phyloP scores from a whole-genome alignment of 2,797 vertebrate genomes.

The Hybognathus amarus region DNA sequence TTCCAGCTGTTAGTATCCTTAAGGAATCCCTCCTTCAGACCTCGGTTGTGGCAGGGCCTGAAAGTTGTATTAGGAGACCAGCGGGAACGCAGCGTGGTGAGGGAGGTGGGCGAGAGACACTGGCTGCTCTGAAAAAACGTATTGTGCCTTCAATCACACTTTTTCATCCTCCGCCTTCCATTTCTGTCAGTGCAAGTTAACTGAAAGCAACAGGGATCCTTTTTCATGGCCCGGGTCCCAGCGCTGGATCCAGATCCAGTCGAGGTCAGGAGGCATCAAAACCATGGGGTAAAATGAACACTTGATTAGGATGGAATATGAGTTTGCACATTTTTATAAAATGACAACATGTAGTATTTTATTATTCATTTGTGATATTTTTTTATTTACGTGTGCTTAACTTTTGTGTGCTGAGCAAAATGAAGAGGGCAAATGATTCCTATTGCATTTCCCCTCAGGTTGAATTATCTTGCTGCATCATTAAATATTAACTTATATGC shows the following conservation, averaged over 20 bases:
- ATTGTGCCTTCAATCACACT: slow-evolving; percentile 3
- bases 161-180: slow-evolving; percentile 35
- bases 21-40: slow-evolving; percentile 39
- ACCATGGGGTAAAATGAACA: slow-evolving; percentile 63
- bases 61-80: slow-evolving; percentile 59
- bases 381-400: not conserved
- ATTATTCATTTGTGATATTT: not conserved
- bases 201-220: slow-evolving; percentile 45
- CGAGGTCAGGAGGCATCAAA: slow-evolving; percentile 78
- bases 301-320: slow-evolving; percentile 33
- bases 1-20: slow-evolving; percentile 38
- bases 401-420: slow-evolving; percentile 60
- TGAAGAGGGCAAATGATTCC: slow-evolving; percentile 46
- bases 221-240: slow-evolving; percentile 49
- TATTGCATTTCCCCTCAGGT: slow-evolving; percentile 57
- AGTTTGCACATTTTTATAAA: not conserved
- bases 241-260: slow-evolving; percentile 51
- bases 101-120: slow-evolving; percentile 43
- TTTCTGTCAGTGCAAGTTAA: slow-evolving; percentile 49
- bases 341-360: not conserved
- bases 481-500: slow-evolving; percentile 69
- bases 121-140: slow-evolving; percentile 44
- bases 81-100: slow-evolving; percentile 50
- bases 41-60: slow-evolving; percentile 49
- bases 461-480: slow-evolving; percentile 65